Evolutionary conservation across 2,888 invertebrate species (phyloP).

Genomic region (Alitta virens): DNA sequence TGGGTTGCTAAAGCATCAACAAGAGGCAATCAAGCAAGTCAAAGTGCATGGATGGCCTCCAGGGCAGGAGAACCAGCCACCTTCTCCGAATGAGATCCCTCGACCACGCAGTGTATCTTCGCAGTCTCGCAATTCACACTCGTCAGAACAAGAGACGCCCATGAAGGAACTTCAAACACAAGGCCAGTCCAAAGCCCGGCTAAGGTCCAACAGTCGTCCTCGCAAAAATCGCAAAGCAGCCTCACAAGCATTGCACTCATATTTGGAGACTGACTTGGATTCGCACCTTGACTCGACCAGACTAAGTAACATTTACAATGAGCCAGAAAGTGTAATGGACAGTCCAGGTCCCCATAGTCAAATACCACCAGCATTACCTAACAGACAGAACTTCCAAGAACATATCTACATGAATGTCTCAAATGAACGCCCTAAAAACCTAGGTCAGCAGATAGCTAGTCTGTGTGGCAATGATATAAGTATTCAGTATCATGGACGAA

Average conservation of each 20-base stretch:
- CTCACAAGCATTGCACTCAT: background rate
- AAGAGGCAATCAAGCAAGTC: background rate
- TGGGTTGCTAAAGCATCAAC: background rate
- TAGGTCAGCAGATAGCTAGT: background rate
- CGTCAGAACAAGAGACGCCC: background rate
- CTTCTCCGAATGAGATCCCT: background rate
- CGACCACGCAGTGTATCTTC: background rate
- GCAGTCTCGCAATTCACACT: background rate
- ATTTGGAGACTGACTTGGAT: background rate
- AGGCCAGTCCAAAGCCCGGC: background rate
- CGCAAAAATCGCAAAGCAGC: background rate
- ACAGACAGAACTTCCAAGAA: background rate
- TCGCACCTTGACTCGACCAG: background rate
- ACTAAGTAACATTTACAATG: background rate
- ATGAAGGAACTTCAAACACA: background rate
- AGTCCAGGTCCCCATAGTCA: background rate
- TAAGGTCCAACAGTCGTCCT: background rate
- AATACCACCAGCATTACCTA: background rate
- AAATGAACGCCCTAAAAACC: background rate
- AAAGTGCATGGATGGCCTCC: background rate
- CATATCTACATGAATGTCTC: background rate
- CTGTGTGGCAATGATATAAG: slow-evolving; percentile 20
- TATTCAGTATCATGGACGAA: slow-evolving; percentile 41
- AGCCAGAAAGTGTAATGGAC: background rate
- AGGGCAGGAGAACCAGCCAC: background rate